phyloP scores from a whole-genome alignment of 1,140 invertebrate species.

The Hormaphis cornu region DNA sequence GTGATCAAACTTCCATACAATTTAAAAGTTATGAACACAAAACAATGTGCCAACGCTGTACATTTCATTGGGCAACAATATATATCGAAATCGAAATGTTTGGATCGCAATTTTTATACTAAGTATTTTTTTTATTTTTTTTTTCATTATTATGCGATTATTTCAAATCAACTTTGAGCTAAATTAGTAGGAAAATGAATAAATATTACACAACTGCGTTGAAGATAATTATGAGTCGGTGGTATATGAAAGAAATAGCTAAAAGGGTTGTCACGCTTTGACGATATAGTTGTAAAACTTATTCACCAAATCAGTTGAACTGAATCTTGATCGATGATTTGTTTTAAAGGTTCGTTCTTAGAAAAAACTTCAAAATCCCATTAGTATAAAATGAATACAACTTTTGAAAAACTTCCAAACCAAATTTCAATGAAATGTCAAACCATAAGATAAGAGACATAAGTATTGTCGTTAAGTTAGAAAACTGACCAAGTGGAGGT shows the following conservation, averaged over 20 bases:
- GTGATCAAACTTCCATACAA: too few relatives aligned
- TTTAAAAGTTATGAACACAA: too few relatives aligned
- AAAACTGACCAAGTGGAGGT: neutral
- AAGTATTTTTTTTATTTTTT: neutral
- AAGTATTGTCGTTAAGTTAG: slow-evolving; percentile 15
- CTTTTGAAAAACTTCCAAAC: neutral
- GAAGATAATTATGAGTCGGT: neutral
- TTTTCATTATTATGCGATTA: too few relatives aligned
- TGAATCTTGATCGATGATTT: neutral
- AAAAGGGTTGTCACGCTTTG: neutral
- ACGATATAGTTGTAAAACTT: neutral
- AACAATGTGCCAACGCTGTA: too few relatives aligned
- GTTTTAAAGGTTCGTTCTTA: neutral
- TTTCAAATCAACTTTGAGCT: neutral
- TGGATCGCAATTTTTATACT: too few relatives aligned
- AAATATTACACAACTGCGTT: neutral
- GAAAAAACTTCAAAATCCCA: neutral
- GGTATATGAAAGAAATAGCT: too few relatives aligned
- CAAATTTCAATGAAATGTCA: neutral
- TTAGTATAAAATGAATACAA: neutral
- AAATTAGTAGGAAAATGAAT: neutral
- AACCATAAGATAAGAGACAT: neutral
- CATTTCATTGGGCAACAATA: too few relatives aligned
- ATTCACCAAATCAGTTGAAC: neutral
- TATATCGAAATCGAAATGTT: too few relatives aligned